These are phyloP conservation scores for Oryzias melastigma DNA, from an alignment of 2,113 vertebrate species.

Conservation along the genomic window DNA sequence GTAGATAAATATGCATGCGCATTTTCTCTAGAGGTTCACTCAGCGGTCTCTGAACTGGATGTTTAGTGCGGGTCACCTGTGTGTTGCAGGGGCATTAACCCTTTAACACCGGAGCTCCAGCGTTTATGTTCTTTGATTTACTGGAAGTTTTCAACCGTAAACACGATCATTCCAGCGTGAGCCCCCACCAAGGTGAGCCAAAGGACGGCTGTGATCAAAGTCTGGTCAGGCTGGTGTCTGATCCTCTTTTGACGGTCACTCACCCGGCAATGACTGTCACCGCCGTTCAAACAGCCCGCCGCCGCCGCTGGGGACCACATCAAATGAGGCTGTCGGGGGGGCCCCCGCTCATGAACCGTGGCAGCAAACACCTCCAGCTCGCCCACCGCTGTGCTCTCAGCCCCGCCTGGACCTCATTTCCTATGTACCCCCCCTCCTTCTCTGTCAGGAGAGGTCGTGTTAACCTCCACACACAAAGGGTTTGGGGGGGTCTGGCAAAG, in stretches of 20 bases:
- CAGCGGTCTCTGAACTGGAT: no score
- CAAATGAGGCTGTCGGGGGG: conserved; percentile 74
- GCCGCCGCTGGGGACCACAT: conserved; percentile 75
- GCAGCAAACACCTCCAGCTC: conserved; percentile 78
- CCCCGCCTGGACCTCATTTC: conserved; percentile 69
- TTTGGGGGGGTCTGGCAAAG: conserved; percentile 53
- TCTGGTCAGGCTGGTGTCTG: conserved; percentile 75
- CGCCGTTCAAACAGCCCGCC: conserved; percentile 76
- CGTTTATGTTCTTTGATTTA: no score
- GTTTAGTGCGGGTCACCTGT: no score
- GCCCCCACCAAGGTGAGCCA: conserved; percentile 75
- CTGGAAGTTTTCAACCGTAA: no score
- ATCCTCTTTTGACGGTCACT: conserved; percentile 80
- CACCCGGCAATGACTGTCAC: conserved; percentile 83
- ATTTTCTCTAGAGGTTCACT: no score
- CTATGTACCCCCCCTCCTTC: conserved; percentile 26
- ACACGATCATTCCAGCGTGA: conserved; percentile 37
- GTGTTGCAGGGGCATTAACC: no score
- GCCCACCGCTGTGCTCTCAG: conserved; percentile 66
- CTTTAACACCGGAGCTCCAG: no score
- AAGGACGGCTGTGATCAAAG: conserved; percentile 77
- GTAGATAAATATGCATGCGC: no score
- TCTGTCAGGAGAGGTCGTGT: conserved; percentile 70
- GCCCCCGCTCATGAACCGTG: conserved; percentile 71
- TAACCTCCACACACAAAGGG: conserved; percentile 74